Evolutionary conservation across 2,888 invertebrate species (phyloP).

Genomic region (Plemyria rubiginata): DNA sequence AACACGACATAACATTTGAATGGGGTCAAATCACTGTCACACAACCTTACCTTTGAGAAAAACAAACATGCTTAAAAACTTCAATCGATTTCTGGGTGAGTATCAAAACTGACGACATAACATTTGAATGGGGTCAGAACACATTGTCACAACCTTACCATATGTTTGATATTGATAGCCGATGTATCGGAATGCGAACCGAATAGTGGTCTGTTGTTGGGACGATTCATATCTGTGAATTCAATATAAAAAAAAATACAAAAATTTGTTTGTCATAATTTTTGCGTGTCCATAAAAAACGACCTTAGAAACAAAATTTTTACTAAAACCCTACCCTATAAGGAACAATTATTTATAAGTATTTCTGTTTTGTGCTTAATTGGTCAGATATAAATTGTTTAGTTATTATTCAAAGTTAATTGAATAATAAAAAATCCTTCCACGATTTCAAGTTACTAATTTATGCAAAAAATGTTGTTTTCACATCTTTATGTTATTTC

Average conservation of each 20-base stretch:
- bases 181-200: constrained; percentile 88
- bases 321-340: too few relatives aligned
- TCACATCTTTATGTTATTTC: neutral
- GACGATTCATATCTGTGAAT: constrained; percentile 63
- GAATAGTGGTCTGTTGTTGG: constrained; percentile 66
- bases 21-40: too few relatives aligned
- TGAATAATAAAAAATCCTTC: neutral
- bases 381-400: neutral
- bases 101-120: constrained; percentile 13
- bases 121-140: constrained; percentile 23
- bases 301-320: too few relatives aligned
- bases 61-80: too few relatives aligned
- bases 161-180: constrained; percentile 81
- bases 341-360: neutral
- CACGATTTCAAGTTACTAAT: neutral
- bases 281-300: too few relatives aligned
- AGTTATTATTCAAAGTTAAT: neutral
- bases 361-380: neutral
- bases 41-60: constrained; percentile 79
- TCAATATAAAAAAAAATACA: neutral
- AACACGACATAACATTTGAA: neutral
- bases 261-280: too few relatives aligned
- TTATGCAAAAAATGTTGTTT: neutral
- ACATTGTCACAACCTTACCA: constrained; percentile 69
- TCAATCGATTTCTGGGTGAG: too few relatives aligned